Evolutionary conservation across 2,113 vertebrate genomes (phyloP), one percentile per base, ranked within the genome.

Genomic region (Petaurus breviceps): DNA sequence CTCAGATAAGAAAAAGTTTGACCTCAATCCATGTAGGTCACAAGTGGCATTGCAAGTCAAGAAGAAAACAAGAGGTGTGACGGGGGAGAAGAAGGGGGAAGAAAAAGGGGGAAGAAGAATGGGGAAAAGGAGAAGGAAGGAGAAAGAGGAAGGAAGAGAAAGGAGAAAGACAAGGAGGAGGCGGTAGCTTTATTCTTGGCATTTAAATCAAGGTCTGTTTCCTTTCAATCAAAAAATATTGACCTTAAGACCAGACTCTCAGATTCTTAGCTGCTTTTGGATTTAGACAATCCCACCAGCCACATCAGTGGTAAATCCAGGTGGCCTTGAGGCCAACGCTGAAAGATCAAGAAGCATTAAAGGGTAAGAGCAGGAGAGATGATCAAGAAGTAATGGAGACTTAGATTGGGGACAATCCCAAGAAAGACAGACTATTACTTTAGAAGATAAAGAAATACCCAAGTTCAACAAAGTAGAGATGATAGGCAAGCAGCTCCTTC

Each of bases 41-140:
- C 91, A 93, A 54, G 77, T 89, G 49, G 46, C 93, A 55, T 3
- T 3, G 16, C 0, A 57, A 14, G 7, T n/a, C 91, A 94, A 95
- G 57, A 49, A 95, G 55, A 26, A 96, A 47, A 9, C 54, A 49
- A 95, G 68, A 84, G n/a, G 89, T 95, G 95, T 95, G 37, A 57
- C 92, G 89, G 90, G 52, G 46, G 55, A 92, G 94, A 37, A 55
- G 19, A 0, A 22, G 51, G 84, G 43, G 43, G 93, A 61, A 8
- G 8, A 12, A 51, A 51, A 51, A 51, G 10, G 89, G 77, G 52
- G 31, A 52, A 92, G 94, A 37, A 54, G 19, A 1, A n/a, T 47
- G 61, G 37, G 49, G 93, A 61, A 8, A 12, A 52, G 22, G 94
- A 46, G 7, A 52, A 8, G 6, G 14, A 1, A 68, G 12, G 3